Evolutionary conservation across 2,797 vertebrate genomes (phyloP).

Genomic region (Eulemur albifrons): DNA sequence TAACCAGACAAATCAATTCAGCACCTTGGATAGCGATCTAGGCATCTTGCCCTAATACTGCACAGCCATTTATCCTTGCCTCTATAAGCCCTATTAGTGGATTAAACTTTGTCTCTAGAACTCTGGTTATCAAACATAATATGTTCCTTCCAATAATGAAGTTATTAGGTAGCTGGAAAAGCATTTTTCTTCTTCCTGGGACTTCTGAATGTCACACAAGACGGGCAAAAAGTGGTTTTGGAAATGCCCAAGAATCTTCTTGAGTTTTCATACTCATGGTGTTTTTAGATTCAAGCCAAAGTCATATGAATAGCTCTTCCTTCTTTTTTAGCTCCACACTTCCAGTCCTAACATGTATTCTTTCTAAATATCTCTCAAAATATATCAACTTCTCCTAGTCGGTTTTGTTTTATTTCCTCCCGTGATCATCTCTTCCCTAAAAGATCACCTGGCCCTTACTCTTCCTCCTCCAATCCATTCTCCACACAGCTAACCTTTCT

Average conservation of each 20-base stretch:
- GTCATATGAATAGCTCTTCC: neutral
- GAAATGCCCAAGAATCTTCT: neutral
- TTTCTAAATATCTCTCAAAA: conserved; percentile 12
- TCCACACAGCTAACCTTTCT: neutral
- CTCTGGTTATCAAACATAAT: neutral
- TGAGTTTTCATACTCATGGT: neutral
- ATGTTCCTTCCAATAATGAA: neutral
- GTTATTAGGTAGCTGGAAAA: neutral
- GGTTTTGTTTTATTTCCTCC: neutral
- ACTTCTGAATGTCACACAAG: neutral
- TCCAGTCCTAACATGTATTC: neutral
- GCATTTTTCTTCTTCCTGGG: neutral
- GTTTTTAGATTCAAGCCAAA: neutral
- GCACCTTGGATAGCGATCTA: conserved; percentile 71
- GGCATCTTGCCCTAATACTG: rapidly evolving
- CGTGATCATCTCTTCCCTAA: neutral
- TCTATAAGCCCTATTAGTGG: neutral
- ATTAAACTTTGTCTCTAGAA: neutral
- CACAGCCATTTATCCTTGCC: neutral
- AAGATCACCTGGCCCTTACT: neutral
- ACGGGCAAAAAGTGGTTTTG: neutral
- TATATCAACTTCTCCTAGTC: neutral
- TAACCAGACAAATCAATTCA: conserved; percentile 38
- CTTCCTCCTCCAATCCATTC: neutral
- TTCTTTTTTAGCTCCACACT: neutral